Conservation (phyloP, 2,113 vertebrate genomes). For the Scomber colias region DNA sequence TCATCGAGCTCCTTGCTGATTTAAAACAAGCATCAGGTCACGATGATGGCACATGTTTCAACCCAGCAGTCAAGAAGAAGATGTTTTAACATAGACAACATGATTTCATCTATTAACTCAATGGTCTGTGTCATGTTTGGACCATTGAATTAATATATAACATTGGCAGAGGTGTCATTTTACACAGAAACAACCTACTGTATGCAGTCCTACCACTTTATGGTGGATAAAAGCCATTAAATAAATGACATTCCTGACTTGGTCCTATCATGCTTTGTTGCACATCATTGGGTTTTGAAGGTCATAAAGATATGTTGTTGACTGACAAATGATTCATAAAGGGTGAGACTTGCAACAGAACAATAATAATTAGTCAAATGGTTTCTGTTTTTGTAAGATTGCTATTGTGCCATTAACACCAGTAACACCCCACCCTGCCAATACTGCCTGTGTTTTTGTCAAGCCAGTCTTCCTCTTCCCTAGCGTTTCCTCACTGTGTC, state of each 20-base stretch:
- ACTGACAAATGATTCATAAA: background rate
- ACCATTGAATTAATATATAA: conserved; percentile 57
- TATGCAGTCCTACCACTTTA: background rate
- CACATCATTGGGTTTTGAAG: conserved; percentile 10
- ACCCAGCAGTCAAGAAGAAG: conserved; percentile 27
- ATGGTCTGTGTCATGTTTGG: conserved; percentile 41
- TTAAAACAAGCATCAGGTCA: conserved; percentile 17
- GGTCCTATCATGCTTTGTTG: background rate
- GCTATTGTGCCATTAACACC: background rate
- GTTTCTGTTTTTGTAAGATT: background rate
- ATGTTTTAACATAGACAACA: conserved; percentile 40
- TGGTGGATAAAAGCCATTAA: conserved; percentile 7
- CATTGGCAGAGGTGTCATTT: conserved; percentile 16
- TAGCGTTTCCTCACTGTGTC: conserved; percentile 12
- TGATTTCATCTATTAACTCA: conserved; percentile 59
- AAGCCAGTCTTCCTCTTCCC: background rate
- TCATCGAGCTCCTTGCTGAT: conserved; percentile 16
- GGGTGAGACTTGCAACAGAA: background rate
- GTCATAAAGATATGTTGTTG: background rate
- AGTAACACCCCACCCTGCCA: background rate
- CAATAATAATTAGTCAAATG: background rate
- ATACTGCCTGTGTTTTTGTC: background rate
- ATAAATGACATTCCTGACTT: background rate
- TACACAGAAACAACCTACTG: background rate
- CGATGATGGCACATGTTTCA: conserved; percentile 19